Conservation (phyloP, 2,113 vertebrate genomes). For the Silurus asotus region DNA sequence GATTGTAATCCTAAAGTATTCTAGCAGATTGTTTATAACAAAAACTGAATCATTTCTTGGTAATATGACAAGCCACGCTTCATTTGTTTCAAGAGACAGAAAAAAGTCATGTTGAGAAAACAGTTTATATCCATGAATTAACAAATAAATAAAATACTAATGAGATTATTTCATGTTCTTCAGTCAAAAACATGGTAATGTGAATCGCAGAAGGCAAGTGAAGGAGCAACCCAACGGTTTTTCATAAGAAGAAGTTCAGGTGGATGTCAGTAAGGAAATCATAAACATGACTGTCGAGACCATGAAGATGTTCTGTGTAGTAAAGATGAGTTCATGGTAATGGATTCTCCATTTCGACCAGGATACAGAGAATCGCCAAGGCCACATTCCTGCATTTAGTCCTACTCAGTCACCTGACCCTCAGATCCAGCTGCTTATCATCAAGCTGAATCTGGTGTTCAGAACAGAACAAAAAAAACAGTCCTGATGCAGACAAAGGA, state of each 20-base stretch:
- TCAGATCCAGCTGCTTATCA: constrained; percentile 3
- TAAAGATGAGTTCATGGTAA: neutral
- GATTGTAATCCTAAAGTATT: neutral
- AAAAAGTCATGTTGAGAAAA: neutral
- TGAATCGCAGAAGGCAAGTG: neutral
- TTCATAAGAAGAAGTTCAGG: neutral
- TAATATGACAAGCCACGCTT: neutral
- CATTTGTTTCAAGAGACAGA: neutral
- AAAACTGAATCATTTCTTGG: neutral
- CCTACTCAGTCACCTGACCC: constrained; percentile 8
- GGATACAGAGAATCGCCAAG: neutral
- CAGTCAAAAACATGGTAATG: neutral
- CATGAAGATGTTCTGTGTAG: neutral
- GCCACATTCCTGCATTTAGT: constrained; percentile 4
- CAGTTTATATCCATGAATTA: neutral
- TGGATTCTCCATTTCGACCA: neutral
- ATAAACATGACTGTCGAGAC: neutral
- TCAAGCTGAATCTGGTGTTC: neutral
- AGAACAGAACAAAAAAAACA: neutral
- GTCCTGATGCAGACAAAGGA: neutral
- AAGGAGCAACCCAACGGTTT: neutral
- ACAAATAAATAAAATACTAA: neutral
- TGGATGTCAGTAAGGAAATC: neutral
- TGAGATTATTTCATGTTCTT: neutral
- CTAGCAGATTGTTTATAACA: neutral